A percentile compares a stretch with the other conserved stretches of the same genome.
Conservation (phyloP, 2,113 vertebrate species). For the Halcyon malimbica region DNA sequence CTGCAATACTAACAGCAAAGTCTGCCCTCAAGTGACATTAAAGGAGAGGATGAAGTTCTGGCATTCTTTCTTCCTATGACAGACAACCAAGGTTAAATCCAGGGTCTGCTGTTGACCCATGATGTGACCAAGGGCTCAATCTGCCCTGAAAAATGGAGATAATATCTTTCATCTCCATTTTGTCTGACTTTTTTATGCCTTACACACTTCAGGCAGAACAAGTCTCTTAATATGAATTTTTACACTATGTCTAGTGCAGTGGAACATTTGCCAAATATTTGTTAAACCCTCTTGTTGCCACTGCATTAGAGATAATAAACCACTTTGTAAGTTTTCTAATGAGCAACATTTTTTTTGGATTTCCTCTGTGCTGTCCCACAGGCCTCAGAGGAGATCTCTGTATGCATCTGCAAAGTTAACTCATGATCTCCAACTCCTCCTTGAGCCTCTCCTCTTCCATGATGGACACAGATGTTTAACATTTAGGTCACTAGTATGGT, state of each 20-base stretch:
- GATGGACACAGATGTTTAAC: neutral
- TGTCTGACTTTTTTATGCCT: neutral
- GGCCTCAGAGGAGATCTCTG: neutral
- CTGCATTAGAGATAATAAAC: neutral
- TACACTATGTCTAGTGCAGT: neutral
- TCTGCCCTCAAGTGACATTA: constrained; percentile 60
- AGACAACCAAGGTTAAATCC: neutral
- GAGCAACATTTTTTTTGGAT: neutral
- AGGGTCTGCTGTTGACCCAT: neutral
- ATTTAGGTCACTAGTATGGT: neutral
- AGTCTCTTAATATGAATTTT: neutral
- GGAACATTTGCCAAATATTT: neutral
- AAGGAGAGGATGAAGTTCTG: neutral
- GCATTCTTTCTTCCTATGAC: neutral
- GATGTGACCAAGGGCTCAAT: neutral
- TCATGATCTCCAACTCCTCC: neutral
- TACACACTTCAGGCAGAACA: neutral
- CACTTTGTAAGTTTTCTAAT: neutral
- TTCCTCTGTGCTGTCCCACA: neutral
- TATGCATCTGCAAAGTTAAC: neutral
- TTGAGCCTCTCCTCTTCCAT: neutral
- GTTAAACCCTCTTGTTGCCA: neutral
- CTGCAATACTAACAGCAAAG: neutral
- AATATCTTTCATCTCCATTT: neutral
- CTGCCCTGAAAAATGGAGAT: neutral